Evolutionary conservation across 2,797 vertebrate species (phyloP).

Genomic region (Apogon hyalosoma): DNA sequence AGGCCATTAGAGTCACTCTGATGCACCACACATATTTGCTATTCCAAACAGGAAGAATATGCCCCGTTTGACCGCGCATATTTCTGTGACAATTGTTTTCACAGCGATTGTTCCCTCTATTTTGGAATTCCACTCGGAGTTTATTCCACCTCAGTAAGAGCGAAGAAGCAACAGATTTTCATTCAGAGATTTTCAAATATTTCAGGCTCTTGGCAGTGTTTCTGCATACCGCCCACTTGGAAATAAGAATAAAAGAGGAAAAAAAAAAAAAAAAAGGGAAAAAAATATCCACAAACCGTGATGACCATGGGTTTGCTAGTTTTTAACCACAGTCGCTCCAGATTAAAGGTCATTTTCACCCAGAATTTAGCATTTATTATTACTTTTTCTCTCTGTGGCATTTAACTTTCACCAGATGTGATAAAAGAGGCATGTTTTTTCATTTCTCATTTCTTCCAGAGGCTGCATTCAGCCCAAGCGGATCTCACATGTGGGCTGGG

Average conservation of each 20-base stretch:
- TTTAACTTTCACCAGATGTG: too few species aligned
- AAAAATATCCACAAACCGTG: not conserved
- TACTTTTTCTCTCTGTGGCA: too few species aligned
- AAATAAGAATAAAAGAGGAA: slow-evolving; percentile 8
- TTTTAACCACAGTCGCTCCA: not conserved
- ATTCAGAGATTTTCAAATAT: slow-evolving; percentile 51
- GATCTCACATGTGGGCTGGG: too few species aligned
- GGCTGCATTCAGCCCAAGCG: too few species aligned
- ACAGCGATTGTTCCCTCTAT: slow-evolving; percentile 73
- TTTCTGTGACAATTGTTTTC: slow-evolving; percentile 76
- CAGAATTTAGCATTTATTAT: too few species aligned
- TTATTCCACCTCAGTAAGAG: slow-evolving; percentile 65
- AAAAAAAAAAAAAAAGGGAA: not conserved
- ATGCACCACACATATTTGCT: slow-evolving; percentile 75
- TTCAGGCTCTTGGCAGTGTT: slow-evolving; percentile 17
- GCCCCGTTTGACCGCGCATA: slow-evolving; percentile 59
- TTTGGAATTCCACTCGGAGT: slow-evolving; percentile 66
- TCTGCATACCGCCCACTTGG: slow-evolving; percentile 6
- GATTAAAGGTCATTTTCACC: too few species aligned
- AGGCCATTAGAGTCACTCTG: slow-evolving; percentile 72
- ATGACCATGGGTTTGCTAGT: not conserved
- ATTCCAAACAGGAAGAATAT: slow-evolving; percentile 77
- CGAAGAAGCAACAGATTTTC: slow-evolving; percentile 51
- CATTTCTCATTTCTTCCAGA: too few species aligned
- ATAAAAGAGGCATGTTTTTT: too few species aligned